Base-by-base conservation (phyloP, 2,797 vertebrate species). In the Phalanger gymnotis region DNA sequence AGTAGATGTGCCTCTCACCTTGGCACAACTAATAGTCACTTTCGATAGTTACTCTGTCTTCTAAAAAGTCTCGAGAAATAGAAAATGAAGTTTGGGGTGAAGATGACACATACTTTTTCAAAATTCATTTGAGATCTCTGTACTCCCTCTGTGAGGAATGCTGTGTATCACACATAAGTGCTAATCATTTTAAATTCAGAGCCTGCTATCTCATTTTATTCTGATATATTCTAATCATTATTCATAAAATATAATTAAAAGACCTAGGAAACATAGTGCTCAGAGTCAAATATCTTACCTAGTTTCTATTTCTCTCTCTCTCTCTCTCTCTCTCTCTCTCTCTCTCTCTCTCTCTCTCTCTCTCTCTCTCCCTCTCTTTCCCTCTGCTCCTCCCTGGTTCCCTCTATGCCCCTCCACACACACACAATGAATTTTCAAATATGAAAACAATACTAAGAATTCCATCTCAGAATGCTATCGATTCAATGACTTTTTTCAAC, bases 281-380 rank as follows among this genome's bases (percentile, higher is more conserved):
- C 89, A 94, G 95, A 81, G 40, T 47, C 58, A 94, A 73, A 90
- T 94, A 54, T 73, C 92, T 95, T 22, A 54, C 92, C 27, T 89
- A 66, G 27, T 91, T 2, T 47, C 28, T 57, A 57, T 91, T 52
- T 53, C 7, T 90, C 87, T 34, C 10, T 58, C 11, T 61, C 30
- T 66, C 4, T n/a, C 4, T 16, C 4, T 66, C 12, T 11, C 28
- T 57, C 7, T 58, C 9, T 58, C 56, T 57, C 27, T 55, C 4
- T 55, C 55, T 56, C 55, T 56, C 9, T 56, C 55, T 56, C 57
- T 31, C 28, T 58, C 7, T 58, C 28, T 58, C 30, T 58, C 28
- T 58, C 11, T 58, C 9, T 58, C 7, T 58, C 30, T 58, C 10
- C 12, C 30, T 12, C 10, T 58, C 57, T 58, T 0, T 55, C 54